phyloP scores from a whole-genome alignment of 2,888 invertebrate genomes.

The Lithophane leautieri region DNA sequence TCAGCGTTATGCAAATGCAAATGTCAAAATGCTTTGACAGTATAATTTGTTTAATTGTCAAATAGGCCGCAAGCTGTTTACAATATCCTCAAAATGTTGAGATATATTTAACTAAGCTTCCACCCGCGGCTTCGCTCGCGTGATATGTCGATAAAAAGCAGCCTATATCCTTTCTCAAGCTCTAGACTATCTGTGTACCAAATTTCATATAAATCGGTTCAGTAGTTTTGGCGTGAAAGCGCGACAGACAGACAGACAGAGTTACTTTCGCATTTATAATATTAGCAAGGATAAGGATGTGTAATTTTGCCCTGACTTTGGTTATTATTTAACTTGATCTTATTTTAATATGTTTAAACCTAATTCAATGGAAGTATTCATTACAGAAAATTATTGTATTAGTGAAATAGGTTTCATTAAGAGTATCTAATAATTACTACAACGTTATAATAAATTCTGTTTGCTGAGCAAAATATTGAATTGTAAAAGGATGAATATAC shows the following conservation, averaged over 20 bases:
- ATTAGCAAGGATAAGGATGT: no score
- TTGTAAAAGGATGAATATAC: not conserved
- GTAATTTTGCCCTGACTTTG: conserved; percentile 1
- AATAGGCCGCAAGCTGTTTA: conserved; percentile 68
- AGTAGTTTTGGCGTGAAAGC: no score
- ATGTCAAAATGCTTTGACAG: conserved; percentile 63
- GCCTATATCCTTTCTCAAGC: no score
- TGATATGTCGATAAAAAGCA: no score
- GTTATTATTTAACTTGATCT: not conserved
- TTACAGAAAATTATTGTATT: not conserved
- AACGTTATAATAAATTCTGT: not conserved
- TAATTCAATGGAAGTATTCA: not conserved
- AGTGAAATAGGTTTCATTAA: not conserved
- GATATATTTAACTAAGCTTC: not conserved
- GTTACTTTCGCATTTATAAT: no score
- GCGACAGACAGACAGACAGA: no score
- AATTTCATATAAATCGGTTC: no score
- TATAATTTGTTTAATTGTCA: conserved; percentile 74
- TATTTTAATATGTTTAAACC: not conserved
- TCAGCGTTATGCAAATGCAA: conserved; percentile 69
- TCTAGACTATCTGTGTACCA: no score
- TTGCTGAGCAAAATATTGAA: not conserved
- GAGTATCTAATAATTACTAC: not conserved
- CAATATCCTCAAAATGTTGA: conserved; percentile 41
- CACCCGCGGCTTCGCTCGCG: no score